Conservation (phyloP, 2,113 vertebrate species). For the Micronycteris hirsuta region DNA sequence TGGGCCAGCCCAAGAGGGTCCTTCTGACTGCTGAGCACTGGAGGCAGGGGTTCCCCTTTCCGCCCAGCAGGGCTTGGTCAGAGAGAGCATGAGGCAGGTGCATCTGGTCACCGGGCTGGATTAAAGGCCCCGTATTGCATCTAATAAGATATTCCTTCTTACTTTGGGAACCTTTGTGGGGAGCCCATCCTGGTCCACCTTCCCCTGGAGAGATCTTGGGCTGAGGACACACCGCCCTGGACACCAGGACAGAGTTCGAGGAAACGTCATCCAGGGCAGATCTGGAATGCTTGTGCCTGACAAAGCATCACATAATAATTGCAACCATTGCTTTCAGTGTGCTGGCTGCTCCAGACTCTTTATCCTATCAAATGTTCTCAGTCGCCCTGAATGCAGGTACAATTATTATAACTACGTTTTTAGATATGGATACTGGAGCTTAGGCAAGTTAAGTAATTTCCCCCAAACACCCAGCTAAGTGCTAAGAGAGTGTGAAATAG, state of each 20-base stretch:
- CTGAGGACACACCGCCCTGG: neutral
- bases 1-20: no score
- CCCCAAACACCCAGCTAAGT: neutral
- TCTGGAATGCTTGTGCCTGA: neutral
- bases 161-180: neutral
- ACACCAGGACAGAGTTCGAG: neutral
- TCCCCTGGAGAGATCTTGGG: neutral
- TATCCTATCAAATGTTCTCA: neutral
- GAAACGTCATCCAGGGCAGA: neutral
- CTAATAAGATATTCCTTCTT: neutral
- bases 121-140: neutral
- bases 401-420: neutral
- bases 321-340: neutral
- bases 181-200: neutral
- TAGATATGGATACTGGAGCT: neutral
- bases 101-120: rapidly evolving
- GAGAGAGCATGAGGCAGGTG: neutral
- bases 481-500: neutral
- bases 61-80: neutral
- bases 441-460: neutral
- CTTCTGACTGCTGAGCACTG: neutral
- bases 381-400: neutral
- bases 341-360: neutral
- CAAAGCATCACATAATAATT: neutral
- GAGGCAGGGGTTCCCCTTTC: neutral